Percentiles rank a stretch among this genome's conserved stretches.
Evolutionary conservation across 1,140 invertebrate species (phyloP).

Genomic region (Diorhabda sublineata): DNA sequence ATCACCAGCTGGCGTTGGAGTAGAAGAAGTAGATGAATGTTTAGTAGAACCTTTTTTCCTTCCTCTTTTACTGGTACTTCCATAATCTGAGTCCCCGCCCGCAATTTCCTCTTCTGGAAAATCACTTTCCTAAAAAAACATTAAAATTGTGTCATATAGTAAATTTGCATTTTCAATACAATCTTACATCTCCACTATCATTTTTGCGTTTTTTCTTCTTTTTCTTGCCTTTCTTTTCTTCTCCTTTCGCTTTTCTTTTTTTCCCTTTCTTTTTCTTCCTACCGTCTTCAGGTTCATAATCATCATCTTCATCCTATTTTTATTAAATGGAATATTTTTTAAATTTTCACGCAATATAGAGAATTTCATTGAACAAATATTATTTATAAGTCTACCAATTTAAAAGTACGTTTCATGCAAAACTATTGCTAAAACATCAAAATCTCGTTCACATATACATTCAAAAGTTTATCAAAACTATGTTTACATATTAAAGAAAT

Average conservation of each 20-base stretch:
- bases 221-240: slow-evolving; percentile 86
- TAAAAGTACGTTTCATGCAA: no score
- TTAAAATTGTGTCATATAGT: slow-evolving; percentile 8
- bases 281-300: slow-evolving; percentile 77
- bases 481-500: neutral
- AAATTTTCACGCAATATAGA: no score
- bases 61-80: slow-evolving; percentile 56
- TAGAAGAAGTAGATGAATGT: slow-evolving; percentile 47
- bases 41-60: slow-evolving; percentile 53
- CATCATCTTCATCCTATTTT: slow-evolving; percentile 73
- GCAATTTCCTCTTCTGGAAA: slow-evolving; percentile 67
- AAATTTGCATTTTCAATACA: slow-evolving; percentile 27
- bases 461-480: no score
- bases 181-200: slow-evolving; percentile 78
- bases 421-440: no score
- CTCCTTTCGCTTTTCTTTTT: slow-evolving; percentile 81
- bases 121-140: slow-evolving; percentile 67
- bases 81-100: slow-evolving; percentile 66
- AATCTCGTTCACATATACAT: no score
- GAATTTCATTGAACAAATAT: no score
- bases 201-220: slow-evolving; percentile 91
- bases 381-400: no score
- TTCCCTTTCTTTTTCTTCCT: slow-evolving; percentile 87
- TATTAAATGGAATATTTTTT: neutral
- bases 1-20: slow-evolving; percentile 51